Evolutionary conservation across 2,113 vertebrate genomes (phyloP).

Genomic region (Archocentrus centrarchus): DNA sequence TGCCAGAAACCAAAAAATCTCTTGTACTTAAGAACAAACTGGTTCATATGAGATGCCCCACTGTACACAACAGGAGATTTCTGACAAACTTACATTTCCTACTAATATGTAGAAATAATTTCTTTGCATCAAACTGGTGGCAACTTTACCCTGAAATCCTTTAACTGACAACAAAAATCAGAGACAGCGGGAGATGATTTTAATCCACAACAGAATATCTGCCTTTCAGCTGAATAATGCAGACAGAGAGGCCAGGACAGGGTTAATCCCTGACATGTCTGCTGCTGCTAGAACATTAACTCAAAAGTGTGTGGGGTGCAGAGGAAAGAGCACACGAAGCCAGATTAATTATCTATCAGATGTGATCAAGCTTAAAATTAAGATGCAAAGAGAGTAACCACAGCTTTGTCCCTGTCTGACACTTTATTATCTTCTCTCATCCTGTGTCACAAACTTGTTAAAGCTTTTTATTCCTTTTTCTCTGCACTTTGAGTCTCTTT

Average conservation of each 20-base stretch:
- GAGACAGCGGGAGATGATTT: neutral
- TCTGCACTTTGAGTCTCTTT: neutral
- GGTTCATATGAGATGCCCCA: neutral
- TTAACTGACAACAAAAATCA: neutral
- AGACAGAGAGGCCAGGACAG: conserved; percentile 32
- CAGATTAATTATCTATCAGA: conserved; percentile 35
- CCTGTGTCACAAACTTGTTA: neutral
- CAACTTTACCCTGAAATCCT: neutral
- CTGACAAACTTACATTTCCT: neutral
- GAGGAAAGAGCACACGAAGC: conserved; percentile 2
- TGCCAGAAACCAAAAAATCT: neutral
- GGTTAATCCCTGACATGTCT: conserved; percentile 65
- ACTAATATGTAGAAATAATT: neutral
- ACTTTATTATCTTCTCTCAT: neutral
- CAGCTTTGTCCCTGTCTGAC: neutral
- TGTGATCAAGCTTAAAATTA: neutral
- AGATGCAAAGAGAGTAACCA: neutral
- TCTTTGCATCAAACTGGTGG: neutral
- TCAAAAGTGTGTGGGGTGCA: conserved; percentile 7
- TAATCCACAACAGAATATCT: conserved; percentile 22
- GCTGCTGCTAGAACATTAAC: conserved; percentile 35
- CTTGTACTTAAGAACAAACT: neutral
- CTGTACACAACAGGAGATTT: neutral
- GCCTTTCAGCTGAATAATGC: conserved; percentile 17
- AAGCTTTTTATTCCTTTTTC: neutral